Evolutionary conservation across 92 coral and sea anemone species (phyloP).

Genomic region (Montipora capitata): DNA sequence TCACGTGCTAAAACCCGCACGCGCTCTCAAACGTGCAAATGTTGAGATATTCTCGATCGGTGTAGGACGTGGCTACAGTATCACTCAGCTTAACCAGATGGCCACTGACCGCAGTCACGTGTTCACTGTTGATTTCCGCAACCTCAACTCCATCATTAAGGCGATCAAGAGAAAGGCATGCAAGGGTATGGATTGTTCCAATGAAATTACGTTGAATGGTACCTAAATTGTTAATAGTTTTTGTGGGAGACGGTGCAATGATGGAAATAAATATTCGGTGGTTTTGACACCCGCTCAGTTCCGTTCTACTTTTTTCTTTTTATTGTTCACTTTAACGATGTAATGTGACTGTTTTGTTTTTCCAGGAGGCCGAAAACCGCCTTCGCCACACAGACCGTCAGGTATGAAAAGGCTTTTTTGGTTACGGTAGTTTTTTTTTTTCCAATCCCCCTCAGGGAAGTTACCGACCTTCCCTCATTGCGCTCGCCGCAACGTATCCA

Average conservation of each 20-base stretch:
- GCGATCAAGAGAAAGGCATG: slow-evolving; percentile 74
- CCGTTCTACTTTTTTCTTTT: background rate
- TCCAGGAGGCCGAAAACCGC: slow-evolving; percentile 45
- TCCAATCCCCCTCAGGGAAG: no score
- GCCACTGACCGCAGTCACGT: slow-evolving; percentile 82
- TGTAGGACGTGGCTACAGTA: slow-evolving; percentile 80
- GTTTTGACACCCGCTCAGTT: no score
- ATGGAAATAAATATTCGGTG: no score
- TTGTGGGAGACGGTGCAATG: background rate
- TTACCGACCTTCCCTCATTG: no score
- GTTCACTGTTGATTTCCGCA: slow-evolving; percentile 73
- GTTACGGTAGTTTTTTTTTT: background rate
- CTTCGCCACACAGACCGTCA: slow-evolving; percentile 75
- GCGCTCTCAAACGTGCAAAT: slow-evolving; percentile 73
- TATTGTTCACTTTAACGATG: background rate
- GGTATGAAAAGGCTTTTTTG: slow-evolving; percentile 11
- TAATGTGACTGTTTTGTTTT: background rate
- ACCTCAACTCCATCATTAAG: slow-evolving; percentile 65
- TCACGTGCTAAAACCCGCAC: slow-evolving; percentile 64
- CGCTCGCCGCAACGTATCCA: no score
- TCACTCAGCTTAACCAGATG: slow-evolving; percentile 77
- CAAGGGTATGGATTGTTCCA: slow-evolving; percentile 40
- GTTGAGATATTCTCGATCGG: slow-evolving; percentile 83
- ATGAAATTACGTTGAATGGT: background rate
- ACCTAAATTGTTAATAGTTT: background rate